Evolutionary conservation across 2,888 invertebrate species (phyloP).

Genomic region (Zelleria hepariella): DNA sequence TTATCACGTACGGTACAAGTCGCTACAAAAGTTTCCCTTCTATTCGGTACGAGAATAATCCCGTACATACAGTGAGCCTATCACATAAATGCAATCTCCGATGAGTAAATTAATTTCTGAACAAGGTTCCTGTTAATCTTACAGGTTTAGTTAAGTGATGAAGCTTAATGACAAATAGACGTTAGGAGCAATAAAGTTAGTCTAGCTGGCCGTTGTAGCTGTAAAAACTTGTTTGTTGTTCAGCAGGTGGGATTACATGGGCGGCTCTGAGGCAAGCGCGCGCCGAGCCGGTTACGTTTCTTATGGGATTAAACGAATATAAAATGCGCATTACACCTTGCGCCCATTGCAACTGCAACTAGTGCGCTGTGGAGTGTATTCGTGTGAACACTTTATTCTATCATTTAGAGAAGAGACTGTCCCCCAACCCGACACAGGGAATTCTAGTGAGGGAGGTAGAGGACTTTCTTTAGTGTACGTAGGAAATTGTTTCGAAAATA

Average conservation of each 20-base stretch:
- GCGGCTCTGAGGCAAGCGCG: slow-evolving; percentile 28
- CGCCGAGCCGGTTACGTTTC: slow-evolving; percentile 40
- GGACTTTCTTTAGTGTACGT: too few relatives aligned
- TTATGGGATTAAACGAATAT: slow-evolving; percentile 10
- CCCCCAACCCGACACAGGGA: too few relatives aligned
- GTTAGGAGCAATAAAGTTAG: slow-evolving; percentile 9
- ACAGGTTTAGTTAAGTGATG: not conserved
- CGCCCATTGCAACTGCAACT: not conserved
- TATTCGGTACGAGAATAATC: not conserved
- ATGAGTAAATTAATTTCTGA: not conserved
- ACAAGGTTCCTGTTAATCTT: not conserved
- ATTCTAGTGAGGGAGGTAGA: too few relatives aligned
- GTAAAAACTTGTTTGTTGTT: slow-evolving; percentile 53
- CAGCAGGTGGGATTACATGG: slow-evolving; percentile 49
- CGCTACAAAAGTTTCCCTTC: not conserved
- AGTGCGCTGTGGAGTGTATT: too few relatives aligned
- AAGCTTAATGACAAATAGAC: slow-evolving; percentile 3
- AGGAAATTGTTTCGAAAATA: too few relatives aligned
- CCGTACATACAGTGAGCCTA: too few relatives aligned
- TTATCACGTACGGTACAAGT: slow-evolving; percentile 26
- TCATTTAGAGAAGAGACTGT: too few relatives aligned
- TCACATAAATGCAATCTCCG: not conserved
- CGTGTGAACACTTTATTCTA: too few relatives aligned
- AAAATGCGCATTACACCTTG: not conserved
- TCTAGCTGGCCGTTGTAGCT: slow-evolving; percentile 27